Conservation (phyloP, 1,140 invertebrate genomes). For the Leptinotarsa texana region DNA sequence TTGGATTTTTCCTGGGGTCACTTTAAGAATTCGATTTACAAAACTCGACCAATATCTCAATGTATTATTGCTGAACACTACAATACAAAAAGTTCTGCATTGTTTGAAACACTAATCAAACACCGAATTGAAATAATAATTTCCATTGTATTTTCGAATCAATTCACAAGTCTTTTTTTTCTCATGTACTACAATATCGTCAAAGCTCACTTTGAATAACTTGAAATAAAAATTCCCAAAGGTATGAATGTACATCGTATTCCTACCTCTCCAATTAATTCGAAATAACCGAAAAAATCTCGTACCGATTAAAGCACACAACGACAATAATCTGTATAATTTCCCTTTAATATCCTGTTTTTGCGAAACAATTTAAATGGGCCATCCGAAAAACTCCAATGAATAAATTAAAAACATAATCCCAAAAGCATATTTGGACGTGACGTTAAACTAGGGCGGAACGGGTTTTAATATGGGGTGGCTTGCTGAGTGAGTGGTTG, state of each 20-base stretch:
- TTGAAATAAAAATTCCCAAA: not conserved
- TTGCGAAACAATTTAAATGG: slow-evolving; percentile 9
- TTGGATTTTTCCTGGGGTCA: too few species aligned
- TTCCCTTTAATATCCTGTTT: slow-evolving; percentile 16
- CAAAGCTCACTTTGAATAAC: not conserved
- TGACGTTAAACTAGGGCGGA: slow-evolving; percentile 27
- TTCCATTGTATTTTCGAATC: too few species aligned
- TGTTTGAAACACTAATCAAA: not conserved
- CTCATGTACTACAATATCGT: not conserved
- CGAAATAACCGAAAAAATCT: not conserved
- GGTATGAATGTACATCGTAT: not conserved
- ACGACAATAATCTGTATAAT: slow-evolving; percentile 14
- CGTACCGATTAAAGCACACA: not conserved
- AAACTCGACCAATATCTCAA: too few species aligned
- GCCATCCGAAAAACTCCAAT: slow-evolving; percentile 19
- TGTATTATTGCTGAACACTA: too few species aligned
- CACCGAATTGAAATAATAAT: not conserved
- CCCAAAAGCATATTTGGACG: slow-evolving; percentile 23
- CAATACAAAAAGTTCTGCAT: not conserved
- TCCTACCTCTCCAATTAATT: not conserved
- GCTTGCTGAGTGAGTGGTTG: slow-evolving; percentile 11
- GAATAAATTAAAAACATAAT: slow-evolving; percentile 30
- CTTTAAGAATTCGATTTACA: too few species aligned
- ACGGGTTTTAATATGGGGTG: slow-evolving; percentile 35
- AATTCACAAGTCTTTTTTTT: too few species aligned